Evolutionary conservation across 1,140 invertebrate species (phyloP).

Genomic region (Apis mellifera): Amel_HAv3.1 CM009940.2:7425501-7426000

Average conservation of each 20-base stretch:
- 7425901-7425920: slow-evolving; percentile 67
- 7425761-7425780: too few relatives aligned
- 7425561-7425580: background rate
- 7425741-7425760: too few relatives aligned
- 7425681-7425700: background rate
- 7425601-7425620: background rate
- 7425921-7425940: slow-evolving; percentile 56
- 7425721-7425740: too few relatives aligned
- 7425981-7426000: slow-evolving; percentile 31
- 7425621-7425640: too few relatives aligned
- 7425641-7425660: too few relatives aligned
- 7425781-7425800: too few relatives aligned
- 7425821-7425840: background rate
- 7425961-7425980: slow-evolving; percentile 1
- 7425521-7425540: background rate
- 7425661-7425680: too few relatives aligned
- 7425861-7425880: slow-evolving; percentile 66
- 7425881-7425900: slow-evolving; percentile 72
- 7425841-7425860: slow-evolving; percentile 18
- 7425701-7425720: background rate
- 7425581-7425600: background rate
- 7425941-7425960: background rate
- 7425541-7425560: background rate
- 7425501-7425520: background rate
- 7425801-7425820: background rate